phyloP scores from a whole-genome alignment of 1,140 invertebrate genomes.

The Drosophila watanabei region DNA sequence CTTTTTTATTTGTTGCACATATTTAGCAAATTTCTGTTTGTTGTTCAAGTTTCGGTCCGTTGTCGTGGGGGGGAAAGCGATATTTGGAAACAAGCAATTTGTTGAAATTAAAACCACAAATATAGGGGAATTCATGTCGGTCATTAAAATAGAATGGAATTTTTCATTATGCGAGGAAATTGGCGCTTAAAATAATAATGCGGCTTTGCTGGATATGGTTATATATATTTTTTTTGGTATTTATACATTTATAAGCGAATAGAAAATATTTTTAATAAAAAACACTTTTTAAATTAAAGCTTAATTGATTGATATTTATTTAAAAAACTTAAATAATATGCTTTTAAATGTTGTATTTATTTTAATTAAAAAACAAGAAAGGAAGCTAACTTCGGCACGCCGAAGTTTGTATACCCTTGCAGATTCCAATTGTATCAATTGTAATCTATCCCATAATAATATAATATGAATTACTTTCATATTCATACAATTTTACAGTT shows the following conservation, averaged over 20 bases:
- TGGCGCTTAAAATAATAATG: not conserved
- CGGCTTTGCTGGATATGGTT: not conserved
- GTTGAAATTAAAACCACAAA: constrained; percentile 43
- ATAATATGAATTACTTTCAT: too few relatives aligned
- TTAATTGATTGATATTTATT: not conserved
- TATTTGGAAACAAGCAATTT: constrained; percentile 23
- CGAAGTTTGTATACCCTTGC: too few relatives aligned
- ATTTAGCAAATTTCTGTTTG: constrained; percentile 23
- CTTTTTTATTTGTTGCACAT: constrained; percentile 31
- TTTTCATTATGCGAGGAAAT: not conserved
- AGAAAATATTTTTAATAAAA: not conserved
- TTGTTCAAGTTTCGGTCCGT: constrained; percentile 5
- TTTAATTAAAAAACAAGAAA: too few relatives aligned
- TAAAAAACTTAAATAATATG: not conserved
- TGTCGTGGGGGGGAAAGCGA: not conserved
- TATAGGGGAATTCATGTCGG: constrained; percentile 11
- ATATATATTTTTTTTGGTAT: not conserved
- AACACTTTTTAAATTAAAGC: too few relatives aligned
- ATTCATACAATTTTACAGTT: too few relatives aligned
- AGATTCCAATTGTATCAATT: too few relatives aligned
- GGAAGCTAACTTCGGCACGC: too few relatives aligned
- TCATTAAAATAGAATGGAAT: constrained; percentile 9
- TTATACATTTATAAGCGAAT: not conserved
- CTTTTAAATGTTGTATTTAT: too few relatives aligned
- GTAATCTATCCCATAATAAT: too few relatives aligned